phyloP scores from a whole-genome alignment of 1,140 invertebrate genomes.

The Atta texana region DNA sequence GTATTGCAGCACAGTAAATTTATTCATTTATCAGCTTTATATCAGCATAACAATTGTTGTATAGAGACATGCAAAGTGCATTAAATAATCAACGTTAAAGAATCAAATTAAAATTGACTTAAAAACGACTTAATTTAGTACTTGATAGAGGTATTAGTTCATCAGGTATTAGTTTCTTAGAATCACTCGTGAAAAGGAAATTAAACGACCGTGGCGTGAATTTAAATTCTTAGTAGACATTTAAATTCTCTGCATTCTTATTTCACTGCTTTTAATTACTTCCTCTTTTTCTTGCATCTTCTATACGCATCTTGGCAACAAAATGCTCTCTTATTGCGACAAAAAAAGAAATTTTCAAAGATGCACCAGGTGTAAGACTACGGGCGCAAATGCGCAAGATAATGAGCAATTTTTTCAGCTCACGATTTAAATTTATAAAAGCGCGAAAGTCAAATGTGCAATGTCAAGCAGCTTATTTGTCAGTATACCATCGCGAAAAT shows the following conservation, averaged over 20 bases:
- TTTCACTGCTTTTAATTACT: conserved; percentile 8
- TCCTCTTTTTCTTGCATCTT: neutral
- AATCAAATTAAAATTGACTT: conserved; percentile 30
- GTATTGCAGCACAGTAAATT: neutral
- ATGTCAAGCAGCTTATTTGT: conserved; percentile 29
- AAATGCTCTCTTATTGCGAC: conserved; percentile 10
- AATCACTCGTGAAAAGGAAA: conserved; percentile 2
- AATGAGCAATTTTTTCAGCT: conserved; percentile 73
- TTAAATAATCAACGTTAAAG: neutral
- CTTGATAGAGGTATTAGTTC: conserved; percentile 15
- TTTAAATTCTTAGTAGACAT: conserved; percentile 15
- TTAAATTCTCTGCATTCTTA: neutral
- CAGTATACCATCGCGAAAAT: neutral
- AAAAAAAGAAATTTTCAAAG: conserved; percentile 31
- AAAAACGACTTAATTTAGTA: neutral
- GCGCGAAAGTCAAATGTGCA: conserved; percentile 24
- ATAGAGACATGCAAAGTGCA: neutral
- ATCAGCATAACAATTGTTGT: neutral
- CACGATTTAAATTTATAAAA: conserved; percentile 32
- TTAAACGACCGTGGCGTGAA: conserved; percentile 24
- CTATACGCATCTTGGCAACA: neutral
- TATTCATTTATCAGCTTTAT: neutral
- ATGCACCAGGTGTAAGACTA: neutral
- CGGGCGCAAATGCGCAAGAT: conserved; percentile 69
- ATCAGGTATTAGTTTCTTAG: conserved; percentile 24